These are phyloP conservation scores for Lycorma delicatula DNA, from an alignment of 1,140 invertebrate genomes.

Conservation along the genomic window DNA sequence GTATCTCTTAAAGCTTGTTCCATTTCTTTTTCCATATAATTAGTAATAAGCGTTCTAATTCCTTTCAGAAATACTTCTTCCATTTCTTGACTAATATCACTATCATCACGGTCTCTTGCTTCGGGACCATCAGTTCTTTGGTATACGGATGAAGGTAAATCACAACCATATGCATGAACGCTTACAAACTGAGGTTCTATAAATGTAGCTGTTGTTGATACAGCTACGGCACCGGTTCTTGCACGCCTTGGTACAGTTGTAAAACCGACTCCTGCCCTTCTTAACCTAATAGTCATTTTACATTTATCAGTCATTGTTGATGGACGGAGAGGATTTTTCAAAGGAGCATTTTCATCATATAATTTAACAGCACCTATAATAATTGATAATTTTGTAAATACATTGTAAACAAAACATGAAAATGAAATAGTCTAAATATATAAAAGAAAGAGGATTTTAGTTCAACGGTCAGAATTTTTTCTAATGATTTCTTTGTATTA, in stretches of 20 bases:
- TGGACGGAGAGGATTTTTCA: conserved; percentile 30
- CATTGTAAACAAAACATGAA: no score
- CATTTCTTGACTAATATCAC: conserved; percentile 49
- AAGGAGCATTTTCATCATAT: conserved; percentile 33
- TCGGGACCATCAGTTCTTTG: conserved; percentile 37
- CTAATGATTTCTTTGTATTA: no score
- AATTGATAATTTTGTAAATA: neutral
- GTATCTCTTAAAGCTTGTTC: conserved; percentile 77
- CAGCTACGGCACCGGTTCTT: conserved; percentile 38
- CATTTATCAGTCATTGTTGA: conserved; percentile 47
- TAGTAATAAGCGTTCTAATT: conserved; percentile 65
- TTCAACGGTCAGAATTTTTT: no score
- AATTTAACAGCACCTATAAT: conserved; percentile 36
- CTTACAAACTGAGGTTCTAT: conserved; percentile 72
- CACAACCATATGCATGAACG: conserved; percentile 72
- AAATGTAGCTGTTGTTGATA: conserved; percentile 71
- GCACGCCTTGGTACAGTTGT: conserved; percentile 41
- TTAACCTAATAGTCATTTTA: conserved; percentile 65
- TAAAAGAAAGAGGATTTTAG: no score
- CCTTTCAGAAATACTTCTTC: conserved; percentile 72
- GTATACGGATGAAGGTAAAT: conserved; percentile 40
- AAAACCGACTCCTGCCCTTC: conserved; percentile 67
- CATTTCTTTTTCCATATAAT: conserved; percentile 70
- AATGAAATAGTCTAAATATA: no score
- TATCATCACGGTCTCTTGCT: conserved; percentile 16